phyloP scores from a whole-genome alignment of 2,888 invertebrate genomes.

The Selenia dentaria region DNA sequence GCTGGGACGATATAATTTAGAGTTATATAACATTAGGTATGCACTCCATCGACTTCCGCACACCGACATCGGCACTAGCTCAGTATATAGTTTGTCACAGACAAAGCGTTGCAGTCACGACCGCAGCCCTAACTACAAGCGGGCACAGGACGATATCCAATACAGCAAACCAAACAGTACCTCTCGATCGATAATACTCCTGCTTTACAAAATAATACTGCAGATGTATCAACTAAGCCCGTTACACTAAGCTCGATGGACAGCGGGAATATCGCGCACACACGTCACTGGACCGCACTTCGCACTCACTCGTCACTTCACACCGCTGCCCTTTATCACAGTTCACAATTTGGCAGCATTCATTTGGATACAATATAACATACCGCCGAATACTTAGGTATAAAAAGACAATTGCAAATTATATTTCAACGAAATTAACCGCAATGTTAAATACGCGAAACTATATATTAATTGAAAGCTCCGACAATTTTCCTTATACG shows the following conservation, averaged over 20 bases:
- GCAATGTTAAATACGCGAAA: slow-evolving; percentile 75
- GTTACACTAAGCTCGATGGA: slow-evolving; percentile 50
- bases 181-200: slow-evolving; percentile 62
- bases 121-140: slow-evolving; percentile 73
- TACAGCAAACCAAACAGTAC: slow-evolving; percentile 73
- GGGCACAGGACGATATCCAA: slow-evolving; percentile 77
- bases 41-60: slow-evolving; percentile 35
- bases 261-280: slow-evolving; percentile 55
- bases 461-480: slow-evolving; percentile 42
- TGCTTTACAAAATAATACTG: slow-evolving; percentile 48
- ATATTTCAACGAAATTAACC: slow-evolving; percentile 75
- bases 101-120: slow-evolving; percentile 65
- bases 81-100: slow-evolving; percentile 51
- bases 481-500: slow-evolving; percentile 67
- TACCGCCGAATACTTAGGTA: slow-evolving; percentile 28
- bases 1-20: slow-evolving; percentile 3
- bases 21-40: background rate
- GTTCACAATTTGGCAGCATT: slow-evolving; percentile 21
- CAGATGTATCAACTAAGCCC: slow-evolving; percentile 65
- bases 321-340: slow-evolving; percentile 26
- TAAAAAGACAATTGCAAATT: slow-evolving; percentile 44
- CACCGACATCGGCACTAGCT: slow-evolving; percentile 35
- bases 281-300: slow-evolving; percentile 28
- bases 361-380: slow-evolving; percentile 10
- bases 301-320: slow-evolving; percentile 35